phyloP scores from a whole-genome alignment of 2,888 invertebrate genomes.

The Orthosia gracilis region DNA sequence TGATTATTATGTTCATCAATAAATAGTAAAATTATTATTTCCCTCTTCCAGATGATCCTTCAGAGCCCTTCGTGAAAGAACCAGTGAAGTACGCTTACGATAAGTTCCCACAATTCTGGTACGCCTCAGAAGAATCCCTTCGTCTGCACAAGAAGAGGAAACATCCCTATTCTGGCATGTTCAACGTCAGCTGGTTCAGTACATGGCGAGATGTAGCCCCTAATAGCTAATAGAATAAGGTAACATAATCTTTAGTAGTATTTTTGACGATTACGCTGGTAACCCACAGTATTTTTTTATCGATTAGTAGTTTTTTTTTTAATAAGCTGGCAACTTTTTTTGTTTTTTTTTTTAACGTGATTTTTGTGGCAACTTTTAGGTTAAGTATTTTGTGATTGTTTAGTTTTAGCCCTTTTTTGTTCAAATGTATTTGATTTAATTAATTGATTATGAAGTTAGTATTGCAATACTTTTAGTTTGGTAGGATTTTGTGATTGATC shows the following conservation, averaged over 20 bases:
- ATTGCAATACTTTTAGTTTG: constrained; percentile 59
- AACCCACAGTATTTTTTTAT: constrained; percentile 66
- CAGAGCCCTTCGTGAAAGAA: constrained; percentile 82
- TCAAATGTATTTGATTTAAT: constrained; percentile 30
- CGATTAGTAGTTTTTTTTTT: constrained; percentile 62
- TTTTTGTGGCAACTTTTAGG: constrained; percentile 47
- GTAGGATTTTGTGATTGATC: constrained; percentile 60
- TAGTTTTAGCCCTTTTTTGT: constrained; percentile 19
- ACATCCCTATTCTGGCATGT: constrained; percentile 86
- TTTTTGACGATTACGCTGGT: constrained; percentile 59
- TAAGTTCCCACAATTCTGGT: constrained; percentile 86
- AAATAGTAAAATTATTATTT: too few relatives aligned
- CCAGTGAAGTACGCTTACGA: constrained; percentile 82
- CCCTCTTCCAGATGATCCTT: constrained; percentile 75
- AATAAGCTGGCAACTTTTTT: constrained; percentile 63
- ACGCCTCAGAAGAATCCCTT: constrained; percentile 86
- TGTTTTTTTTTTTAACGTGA: constrained; percentile 44
- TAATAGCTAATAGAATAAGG: constrained; percentile 79
- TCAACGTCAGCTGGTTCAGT: constrained; percentile 82
- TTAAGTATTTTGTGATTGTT: constrained; percentile 57
- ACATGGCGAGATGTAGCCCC: constrained; percentile 82
- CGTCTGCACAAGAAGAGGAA: constrained; percentile 86
- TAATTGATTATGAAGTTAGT: constrained; percentile 37
- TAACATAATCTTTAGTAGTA: constrained; percentile 49
- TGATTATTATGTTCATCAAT: too few relatives aligned